A percentile compares a stretch with the other conserved stretches of the same genome.
Conservation (phyloP, 2,888 invertebrate species). For the Cynaeus angustus region DNA sequence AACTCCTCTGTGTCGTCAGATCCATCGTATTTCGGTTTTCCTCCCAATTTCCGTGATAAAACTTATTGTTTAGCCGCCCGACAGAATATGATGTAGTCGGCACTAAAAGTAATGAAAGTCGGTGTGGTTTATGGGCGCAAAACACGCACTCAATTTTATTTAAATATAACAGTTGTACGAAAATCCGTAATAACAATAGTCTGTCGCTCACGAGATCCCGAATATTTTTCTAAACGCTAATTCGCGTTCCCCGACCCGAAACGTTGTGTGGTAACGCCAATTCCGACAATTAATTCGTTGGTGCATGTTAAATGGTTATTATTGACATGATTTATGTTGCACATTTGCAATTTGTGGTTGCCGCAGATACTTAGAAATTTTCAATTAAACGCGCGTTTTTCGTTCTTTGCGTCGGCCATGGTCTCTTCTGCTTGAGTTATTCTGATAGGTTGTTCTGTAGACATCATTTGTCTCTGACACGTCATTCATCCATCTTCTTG, state of each 20-base stretch:
- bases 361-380: constrained; percentile 45
- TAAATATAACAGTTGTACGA: constrained; percentile 13
- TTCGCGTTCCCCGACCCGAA: constrained; percentile 19
- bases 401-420: constrained; percentile 35
- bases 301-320: constrained; percentile 48
- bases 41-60: constrained; percentile 9
- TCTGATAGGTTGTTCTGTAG: constrained; percentile 44
- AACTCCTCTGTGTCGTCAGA: background rate
- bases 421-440: constrained; percentile 22
- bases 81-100: constrained; percentile 29
- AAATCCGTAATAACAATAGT: constrained; percentile 3
- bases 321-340: constrained; percentile 47
- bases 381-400: constrained; percentile 32
- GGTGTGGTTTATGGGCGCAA: constrained; percentile 14
- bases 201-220: background rate
- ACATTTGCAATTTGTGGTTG: constrained; percentile 44
- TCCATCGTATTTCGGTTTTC: background rate
- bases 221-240: constrained; percentile 9
- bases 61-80: constrained; percentile 1
- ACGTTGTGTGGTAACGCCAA: constrained; percentile 45
- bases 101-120: constrained; percentile 31
- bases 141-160: constrained; percentile 16
- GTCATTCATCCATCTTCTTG: constrained; percentile 49
- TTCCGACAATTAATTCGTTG: constrained; percentile 47
- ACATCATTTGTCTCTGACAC: constrained; percentile 50